phyloP scores from a whole-genome alignment of 2,113 vertebrate genomes.

The Thomomys bottae region DNA sequence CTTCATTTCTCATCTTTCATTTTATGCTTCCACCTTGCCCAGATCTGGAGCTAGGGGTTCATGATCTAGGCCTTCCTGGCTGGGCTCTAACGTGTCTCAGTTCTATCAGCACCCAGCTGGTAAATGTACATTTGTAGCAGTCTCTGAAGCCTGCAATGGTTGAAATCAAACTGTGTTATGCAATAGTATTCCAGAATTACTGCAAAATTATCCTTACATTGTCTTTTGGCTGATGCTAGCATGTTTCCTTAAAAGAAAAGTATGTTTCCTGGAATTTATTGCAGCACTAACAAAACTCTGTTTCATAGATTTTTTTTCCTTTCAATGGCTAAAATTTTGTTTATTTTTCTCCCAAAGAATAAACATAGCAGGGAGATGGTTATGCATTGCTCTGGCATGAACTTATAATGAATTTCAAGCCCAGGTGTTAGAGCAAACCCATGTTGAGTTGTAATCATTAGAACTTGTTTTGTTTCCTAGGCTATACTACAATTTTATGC shows the following conservation, averaged over 20 bases:
- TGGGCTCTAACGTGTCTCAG: too few relatives aligned
- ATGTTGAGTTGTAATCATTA: constrained; percentile 64
- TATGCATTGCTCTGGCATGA: constrained; percentile 67
- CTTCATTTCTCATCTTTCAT: neutral
- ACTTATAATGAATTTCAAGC: constrained; percentile 70
- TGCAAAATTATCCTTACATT: neutral
- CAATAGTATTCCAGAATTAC: constrained; percentile 22
- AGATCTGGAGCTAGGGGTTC: neutral
- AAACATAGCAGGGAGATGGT: neutral
- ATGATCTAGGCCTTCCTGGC: too few relatives aligned
- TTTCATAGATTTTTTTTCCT: constrained; percentile 18
- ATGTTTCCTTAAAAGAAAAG: constrained; percentile 48
- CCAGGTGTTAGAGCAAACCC: constrained; percentile 29
- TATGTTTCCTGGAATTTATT: neutral
- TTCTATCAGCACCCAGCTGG: too few relatives aligned
- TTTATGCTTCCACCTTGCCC: neutral
- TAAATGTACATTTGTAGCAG: neutral
- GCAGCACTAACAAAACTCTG: neutral
- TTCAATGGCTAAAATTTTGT: constrained; percentile 42
- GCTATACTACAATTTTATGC: constrained; percentile 46
- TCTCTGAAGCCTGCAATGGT: neutral
- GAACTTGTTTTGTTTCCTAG: constrained; percentile 49
- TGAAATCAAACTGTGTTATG: neutral
- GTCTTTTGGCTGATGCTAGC: neutral
- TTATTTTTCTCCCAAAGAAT: constrained; percentile 62